Percentiles rank a stretch among this genome's conserved stretches.
Evolutionary conservation across 2,888 invertebrate species (phyloP).

Genomic region (Spodoptera littoralis): DNA sequence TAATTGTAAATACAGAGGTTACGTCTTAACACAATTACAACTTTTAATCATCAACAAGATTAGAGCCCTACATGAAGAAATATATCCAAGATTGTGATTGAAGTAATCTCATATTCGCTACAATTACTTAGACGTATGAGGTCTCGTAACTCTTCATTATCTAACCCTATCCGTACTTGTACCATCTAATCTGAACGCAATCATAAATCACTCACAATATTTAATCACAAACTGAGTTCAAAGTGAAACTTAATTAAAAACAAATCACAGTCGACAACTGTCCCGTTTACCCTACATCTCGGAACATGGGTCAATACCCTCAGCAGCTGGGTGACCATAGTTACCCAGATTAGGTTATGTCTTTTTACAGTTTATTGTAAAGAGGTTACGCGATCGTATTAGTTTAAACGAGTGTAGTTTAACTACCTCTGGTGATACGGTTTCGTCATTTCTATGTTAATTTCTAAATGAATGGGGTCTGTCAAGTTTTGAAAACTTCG

Average conservation of each 20-base stretch:
- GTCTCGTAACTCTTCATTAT: slow-evolving; percentile 27
- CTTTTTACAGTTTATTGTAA: slow-evolving; percentile 64
- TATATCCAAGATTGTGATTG: no score
- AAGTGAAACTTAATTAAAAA: slow-evolving; percentile 61
- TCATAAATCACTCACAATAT: slow-evolving; percentile 58
- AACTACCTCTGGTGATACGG: slow-evolving; percentile 1
- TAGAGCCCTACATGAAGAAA: no score
- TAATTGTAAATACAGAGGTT: neutral
- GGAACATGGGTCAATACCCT: slow-evolving; percentile 65
- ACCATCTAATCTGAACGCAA: slow-evolving; percentile 53
- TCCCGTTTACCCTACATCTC: slow-evolving; percentile 58
- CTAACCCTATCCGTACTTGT: slow-evolving; percentile 33
- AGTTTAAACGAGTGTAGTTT: slow-evolving; percentile 27
- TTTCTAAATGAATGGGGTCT: slow-evolving; percentile 9
- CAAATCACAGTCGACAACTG: slow-evolving; percentile 57
- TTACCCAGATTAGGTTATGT: slow-evolving; percentile 68
- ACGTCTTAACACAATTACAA: neutral
- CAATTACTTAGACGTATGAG: slow-evolving; percentile 7
- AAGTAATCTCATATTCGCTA: slow-evolving; percentile 5
- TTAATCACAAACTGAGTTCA: slow-evolving; percentile 43
- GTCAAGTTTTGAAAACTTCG: slow-evolving; percentile 20
- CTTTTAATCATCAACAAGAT: neutral
- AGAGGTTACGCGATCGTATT: slow-evolving; percentile 41
- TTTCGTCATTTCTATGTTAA: slow-evolving; percentile 23
- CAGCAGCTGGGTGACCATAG: slow-evolving; percentile 62